Evolutionary conservation across 2,888 invertebrate genomes (phyloP).

Genomic region (Mamestra brassicae): DNA sequence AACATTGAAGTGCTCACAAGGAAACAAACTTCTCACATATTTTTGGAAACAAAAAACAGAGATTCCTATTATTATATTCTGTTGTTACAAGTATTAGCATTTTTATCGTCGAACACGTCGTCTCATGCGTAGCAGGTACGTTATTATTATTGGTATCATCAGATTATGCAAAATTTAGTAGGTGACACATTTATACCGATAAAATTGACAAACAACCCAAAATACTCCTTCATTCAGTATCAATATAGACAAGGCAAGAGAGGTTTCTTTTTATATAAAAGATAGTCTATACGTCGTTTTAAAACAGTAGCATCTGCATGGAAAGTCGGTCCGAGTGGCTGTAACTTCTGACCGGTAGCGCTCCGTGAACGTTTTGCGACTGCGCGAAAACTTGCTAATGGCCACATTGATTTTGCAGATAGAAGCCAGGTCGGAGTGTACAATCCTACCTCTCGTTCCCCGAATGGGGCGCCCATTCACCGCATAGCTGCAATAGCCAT

Average conservation of each 20-base stretch:
- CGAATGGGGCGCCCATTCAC: slow-evolving; percentile 70
- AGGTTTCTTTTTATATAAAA: slow-evolving; percentile 5
- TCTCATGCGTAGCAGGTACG: slow-evolving; percentile 64
- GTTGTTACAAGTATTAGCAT: slow-evolving; percentile 71
- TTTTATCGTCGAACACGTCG: slow-evolving; percentile 73
- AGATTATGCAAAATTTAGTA: slow-evolving; percentile 56
- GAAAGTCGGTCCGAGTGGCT: slow-evolving; percentile 68
- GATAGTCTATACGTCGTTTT: slow-evolving; percentile 43
- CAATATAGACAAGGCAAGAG: slow-evolving; percentile 12
- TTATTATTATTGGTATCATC: slow-evolving; percentile 66
- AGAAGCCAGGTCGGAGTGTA: slow-evolving; percentile 89
- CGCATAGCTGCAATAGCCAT: slow-evolving; percentile 66
- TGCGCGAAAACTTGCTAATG: slow-evolving; percentile 91
- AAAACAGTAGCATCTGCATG: slow-evolving; percentile 73
- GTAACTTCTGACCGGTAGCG: slow-evolving; percentile 85
- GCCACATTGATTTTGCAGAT: slow-evolving; percentile 91
- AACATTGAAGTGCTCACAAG: slow-evolving; percentile 22
- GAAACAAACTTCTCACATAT: slow-evolving; percentile 54
- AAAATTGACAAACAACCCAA: slow-evolving; percentile 35
- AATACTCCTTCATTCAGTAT: slow-evolving; percentile 19
- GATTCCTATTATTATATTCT: slow-evolving; percentile 56
- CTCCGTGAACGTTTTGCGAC: slow-evolving; percentile 85
- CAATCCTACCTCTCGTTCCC: slow-evolving; percentile 84
- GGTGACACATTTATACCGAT: slow-evolving; percentile 46
- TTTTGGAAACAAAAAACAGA: slow-evolving; percentile 58